phyloP scores from a whole-genome alignment of 2,888 invertebrate species.

The Galerucella pusilla region DNA sequence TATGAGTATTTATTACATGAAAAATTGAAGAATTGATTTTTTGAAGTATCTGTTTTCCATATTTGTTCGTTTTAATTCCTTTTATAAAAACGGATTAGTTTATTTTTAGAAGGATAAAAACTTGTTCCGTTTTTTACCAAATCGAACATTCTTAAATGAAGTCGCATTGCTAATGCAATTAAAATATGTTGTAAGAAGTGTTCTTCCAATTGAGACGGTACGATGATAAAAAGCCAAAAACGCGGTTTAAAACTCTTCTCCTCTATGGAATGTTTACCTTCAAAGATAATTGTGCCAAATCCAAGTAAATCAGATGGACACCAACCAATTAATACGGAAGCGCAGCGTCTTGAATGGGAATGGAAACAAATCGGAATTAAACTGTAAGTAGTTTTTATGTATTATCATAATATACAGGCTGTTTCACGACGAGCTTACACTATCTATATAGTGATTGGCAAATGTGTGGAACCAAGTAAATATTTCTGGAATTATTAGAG shows the following conservation, averaged over 20 bases:
- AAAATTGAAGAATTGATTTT: too few species aligned
- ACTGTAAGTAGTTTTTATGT: constrained; percentile 19
- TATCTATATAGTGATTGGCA: too few species aligned
- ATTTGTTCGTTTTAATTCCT: too few species aligned
- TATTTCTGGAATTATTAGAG: too few species aligned
- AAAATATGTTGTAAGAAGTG: background rate
- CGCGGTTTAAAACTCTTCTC: constrained; percentile 53
- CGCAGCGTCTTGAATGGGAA: constrained; percentile 19
- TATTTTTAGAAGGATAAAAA: too few species aligned
- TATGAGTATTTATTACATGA: too few species aligned
- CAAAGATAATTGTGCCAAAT: constrained; percentile 51
- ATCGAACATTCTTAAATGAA: background rate
- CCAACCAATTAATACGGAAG: constrained; percentile 34
- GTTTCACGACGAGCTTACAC: too few species aligned
- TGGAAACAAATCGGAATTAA: constrained; percentile 30
- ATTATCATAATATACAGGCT: too few species aligned
- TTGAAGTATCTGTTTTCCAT: too few species aligned
- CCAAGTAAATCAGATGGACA: constrained; percentile 53
- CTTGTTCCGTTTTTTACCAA: too few species aligned
- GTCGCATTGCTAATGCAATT: background rate
- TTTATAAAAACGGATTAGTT: too few species aligned
- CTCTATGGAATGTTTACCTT: constrained; percentile 55
- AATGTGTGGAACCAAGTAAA: too few species aligned
- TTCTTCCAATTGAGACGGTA: background rate
- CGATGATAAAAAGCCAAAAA: constrained; percentile 51